phyloP scores from a whole-genome alignment of 92 coral and sea anemone species.

The Anthopleura xanthogrammica region DNA sequence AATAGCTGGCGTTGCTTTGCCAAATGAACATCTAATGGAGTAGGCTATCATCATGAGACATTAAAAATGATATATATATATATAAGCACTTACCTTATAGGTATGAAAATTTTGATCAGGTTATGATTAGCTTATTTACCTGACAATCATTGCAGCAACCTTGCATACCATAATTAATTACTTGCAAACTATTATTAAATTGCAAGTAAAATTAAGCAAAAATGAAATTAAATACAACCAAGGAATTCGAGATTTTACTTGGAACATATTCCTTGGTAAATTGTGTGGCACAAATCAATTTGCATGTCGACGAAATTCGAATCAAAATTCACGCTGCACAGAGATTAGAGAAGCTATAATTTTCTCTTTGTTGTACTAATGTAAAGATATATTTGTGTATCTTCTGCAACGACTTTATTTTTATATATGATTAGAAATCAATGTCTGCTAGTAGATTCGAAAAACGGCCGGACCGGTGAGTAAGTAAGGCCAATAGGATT shows the following conservation, averaged over 20 bases:
- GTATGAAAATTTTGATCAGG: neutral
- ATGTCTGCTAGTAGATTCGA: neutral
- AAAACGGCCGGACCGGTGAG: neutral
- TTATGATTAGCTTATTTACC: neutral
- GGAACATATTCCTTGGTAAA: neutral
- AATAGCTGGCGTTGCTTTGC: neutral
- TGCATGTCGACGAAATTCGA: neutral
- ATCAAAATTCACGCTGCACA: constrained; percentile 1
- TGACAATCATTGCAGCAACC: neutral
- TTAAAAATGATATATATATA: neutral
- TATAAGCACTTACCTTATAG: neutral
- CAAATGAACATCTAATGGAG: neutral
- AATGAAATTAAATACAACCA: neutral
- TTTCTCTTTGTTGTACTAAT: constrained; percentile 2
- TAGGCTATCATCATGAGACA: neutral
- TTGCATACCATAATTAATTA: neutral
- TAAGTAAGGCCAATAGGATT: neutral
- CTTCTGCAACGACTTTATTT: neutral
- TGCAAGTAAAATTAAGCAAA: neutral
- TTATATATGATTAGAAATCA: neutral
- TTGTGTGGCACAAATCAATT: neutral
- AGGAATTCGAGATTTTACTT: neutral
- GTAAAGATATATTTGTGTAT: neutral
- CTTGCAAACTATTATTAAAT: neutral
- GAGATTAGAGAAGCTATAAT: neutral